These are phyloP conservation scores for Tribolium castaneum DNA, from an alignment of 1,140 invertebrate species.

Conservation along the genomic window DNA sequence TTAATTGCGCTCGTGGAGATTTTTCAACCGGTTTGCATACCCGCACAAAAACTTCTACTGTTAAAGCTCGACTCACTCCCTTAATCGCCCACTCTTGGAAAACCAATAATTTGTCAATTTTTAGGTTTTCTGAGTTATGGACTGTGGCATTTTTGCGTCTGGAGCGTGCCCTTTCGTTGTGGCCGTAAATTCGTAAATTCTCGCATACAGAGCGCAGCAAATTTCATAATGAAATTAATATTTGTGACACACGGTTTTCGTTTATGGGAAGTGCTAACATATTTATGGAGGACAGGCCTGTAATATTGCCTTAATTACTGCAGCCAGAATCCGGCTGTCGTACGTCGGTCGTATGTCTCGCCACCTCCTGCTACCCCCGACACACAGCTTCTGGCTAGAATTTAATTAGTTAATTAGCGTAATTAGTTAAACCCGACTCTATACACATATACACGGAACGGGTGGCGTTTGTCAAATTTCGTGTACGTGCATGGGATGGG, in stretches of 20 bases:
- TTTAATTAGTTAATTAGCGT: slow-evolving; percentile 52
- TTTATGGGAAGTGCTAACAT: slow-evolving; percentile 35
- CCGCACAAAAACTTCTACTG: background rate
- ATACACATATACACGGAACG: slow-evolving; percentile 1
- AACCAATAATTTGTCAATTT: background rate
- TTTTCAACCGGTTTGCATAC: slow-evolving; percentile 21
- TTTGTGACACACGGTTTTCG: slow-evolving; percentile 34
- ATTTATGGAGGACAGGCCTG: slow-evolving; percentile 30
- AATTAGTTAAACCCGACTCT: slow-evolving; percentile 46
- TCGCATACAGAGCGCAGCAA: background rate
- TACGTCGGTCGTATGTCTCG: slow-evolving; percentile 36
- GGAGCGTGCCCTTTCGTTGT: background rate
- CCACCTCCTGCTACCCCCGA: slow-evolving; percentile 21
- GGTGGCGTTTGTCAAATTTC: slow-evolving; percentile 27
- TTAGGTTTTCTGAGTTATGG: background rate
- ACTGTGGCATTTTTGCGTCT: too few relatives aligned
- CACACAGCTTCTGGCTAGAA: slow-evolving; percentile 38
- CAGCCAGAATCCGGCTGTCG: slow-evolving; percentile 31
- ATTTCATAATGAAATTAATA: slow-evolving; percentile 23
- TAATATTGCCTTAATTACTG: slow-evolving; percentile 36
- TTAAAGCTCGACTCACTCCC: too few relatives aligned
- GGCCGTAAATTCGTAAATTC: slow-evolving; percentile 1
- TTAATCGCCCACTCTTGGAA: too few relatives aligned
- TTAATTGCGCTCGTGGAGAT: slow-evolving; percentile 22
- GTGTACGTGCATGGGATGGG: slow-evolving; percentile 1